Base-by-base conservation (phyloP, 2,888 invertebrate species). In the Steinernema carpocapsae region DNA sequence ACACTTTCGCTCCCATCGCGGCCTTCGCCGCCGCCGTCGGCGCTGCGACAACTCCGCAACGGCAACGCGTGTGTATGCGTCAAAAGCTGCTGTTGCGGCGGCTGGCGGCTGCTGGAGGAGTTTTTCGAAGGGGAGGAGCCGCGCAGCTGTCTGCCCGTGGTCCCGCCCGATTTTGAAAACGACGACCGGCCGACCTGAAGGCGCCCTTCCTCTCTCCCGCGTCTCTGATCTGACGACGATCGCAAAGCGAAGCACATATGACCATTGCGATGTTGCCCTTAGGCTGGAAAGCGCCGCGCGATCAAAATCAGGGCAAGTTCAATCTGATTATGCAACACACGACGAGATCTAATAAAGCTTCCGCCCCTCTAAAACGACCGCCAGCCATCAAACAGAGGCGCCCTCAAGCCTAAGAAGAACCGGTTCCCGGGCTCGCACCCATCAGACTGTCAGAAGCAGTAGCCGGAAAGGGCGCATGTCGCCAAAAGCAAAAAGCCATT, bases 401-500 rank as follows among this genome's bases (percentile, higher is more conserved):
- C 64, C 29, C 17, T 29, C 64, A 32, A 29, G 24, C 64, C 17
- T 22, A 14, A 14, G 29, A n/a, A 17, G 64, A 64, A 64, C 64
- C 64, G 64, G 64, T 64, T 26, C 64, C 32, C 7, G 7, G 64
- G 2, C 17, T 48, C 3, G 64, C 29, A 29, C 64, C 29, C 48
- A 37, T 6, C 52, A n/a, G 19, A 52, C 52, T 24, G 64, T 37
- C 64, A 64, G n/a, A n/a, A n/a, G n/a, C n/a, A n/a, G n/a, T n/a
- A n/a, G 64, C 64, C 64, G 64, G 64, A 64, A 64, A 64, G 32
- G n/a, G n/a, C 29, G 64, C 29, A 64, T 64, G 64, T 64, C 64
- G 64, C 64, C 64, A 64, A 48, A n/a, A 56, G 64, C 64, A 64
- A 64, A 64, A 64, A 64, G 64, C 64, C 64, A 64, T 64, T 64